These are phyloP conservation scores for Caiman crocodilus DNA, from an alignment of 2,797 vertebrate species.

Conservation along the genomic window DNA sequence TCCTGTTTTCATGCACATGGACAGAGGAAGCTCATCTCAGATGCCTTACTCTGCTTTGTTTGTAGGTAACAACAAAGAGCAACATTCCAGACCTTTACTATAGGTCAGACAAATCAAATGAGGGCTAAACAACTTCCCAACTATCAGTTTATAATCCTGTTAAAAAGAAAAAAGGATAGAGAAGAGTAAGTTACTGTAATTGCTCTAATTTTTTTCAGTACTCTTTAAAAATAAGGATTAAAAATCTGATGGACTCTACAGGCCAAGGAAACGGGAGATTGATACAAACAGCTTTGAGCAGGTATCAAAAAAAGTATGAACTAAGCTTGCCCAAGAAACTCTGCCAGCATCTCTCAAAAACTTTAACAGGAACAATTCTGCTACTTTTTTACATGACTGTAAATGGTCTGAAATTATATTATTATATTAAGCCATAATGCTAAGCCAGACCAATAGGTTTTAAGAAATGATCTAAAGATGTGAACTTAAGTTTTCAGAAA, in stretches of 20 bases:
- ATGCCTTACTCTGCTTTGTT: constrained; percentile 54
- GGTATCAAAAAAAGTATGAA: neutral
- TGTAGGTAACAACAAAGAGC: constrained; percentile 28
- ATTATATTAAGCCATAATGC: neutral
- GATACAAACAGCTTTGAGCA: neutral
- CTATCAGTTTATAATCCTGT: constrained; percentile 21
- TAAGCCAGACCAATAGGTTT: neutral
- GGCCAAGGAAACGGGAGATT: neutral
- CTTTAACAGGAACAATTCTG: neutral
- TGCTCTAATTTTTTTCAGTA: neutral
- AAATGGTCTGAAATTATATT: neutral
- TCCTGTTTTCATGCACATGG: constrained; percentile 43
- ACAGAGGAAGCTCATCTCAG: constrained; percentile 47
- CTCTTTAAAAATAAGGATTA: neutral
- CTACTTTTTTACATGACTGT: neutral
- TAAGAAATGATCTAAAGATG: neutral
- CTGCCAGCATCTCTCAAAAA: neutral
- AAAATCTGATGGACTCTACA: constrained; percentile 16
- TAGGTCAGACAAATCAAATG: constrained; percentile 51
- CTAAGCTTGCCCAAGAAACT: neutral
- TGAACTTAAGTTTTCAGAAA: neutral
- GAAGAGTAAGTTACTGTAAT: constrained; percentile 3
- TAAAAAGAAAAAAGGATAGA: neutral
- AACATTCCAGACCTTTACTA: constrained; percentile 56
- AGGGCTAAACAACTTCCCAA: constrained; percentile 21